Base-by-base conservation (phyloP, 2,113 vertebrate genomes). In the Nannospalax galili region DNA sequence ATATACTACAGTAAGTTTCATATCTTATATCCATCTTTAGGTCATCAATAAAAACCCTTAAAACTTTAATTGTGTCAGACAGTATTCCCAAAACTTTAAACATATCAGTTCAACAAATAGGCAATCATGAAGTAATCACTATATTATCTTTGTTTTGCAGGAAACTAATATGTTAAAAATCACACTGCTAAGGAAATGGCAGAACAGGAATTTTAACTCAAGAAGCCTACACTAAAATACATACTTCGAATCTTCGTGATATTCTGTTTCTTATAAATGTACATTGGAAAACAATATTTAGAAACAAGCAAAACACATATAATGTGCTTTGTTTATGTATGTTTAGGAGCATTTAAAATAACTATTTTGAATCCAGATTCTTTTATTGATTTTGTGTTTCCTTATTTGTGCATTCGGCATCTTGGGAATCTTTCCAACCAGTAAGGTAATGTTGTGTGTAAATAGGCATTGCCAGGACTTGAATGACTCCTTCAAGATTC, bases 61-160 rank as follows among this genome's bases (percentile, higher is more conserved):
- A 70, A 84, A 90, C 81, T 94, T 69, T 30, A 19, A 64, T 35
- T 78, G 81, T 37, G 35, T 4, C 40, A 88, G 77, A n/a, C 26
- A 77, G 5, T 87, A 48, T 90, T 93, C 19, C 91, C 91, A 87
- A 37, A 81, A 91, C 37, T 93, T 92, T 86, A 88, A 85, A 88
- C 86, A 72, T 42, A 78, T 90, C 88, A 92, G 52, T 60, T 85
- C 40, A 90, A 78, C 70, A 96, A 94, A 88, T 93, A 93, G 94
- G 62, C 12, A 95, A 15, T 40, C 4, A 35, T 93, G 78, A 97
- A 14, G 58, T 80, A 80, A 78, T 92, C 62, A 72, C 37, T 84
- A 81, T 48, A 84, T 84, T 81, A 72, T 65, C 14, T 35, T 94
- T 37, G 56, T 6, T 91, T 84, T 75, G 81, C 16, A 69, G 4